Conservation (phyloP, 2,113 vertebrate species). For the Microcebus murinus region DNA sequence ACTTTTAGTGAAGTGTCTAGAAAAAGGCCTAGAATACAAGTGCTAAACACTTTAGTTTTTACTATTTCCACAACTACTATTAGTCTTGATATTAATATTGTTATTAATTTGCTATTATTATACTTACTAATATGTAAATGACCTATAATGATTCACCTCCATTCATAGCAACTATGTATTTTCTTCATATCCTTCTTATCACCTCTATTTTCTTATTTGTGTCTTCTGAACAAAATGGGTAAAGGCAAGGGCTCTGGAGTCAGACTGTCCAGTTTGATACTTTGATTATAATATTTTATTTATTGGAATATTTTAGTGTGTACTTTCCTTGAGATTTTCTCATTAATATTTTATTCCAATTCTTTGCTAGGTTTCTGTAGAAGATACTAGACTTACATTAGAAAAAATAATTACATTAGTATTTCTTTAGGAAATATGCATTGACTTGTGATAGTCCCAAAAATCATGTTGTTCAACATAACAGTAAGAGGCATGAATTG, state of each 20-base stretch:
- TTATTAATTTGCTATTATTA: neutral
- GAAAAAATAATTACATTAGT: neutral
- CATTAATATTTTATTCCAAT: neutral
- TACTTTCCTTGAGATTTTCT: neutral
- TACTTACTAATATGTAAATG: neutral
- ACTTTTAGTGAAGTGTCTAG: neutral
- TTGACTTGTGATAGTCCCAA: neutral
- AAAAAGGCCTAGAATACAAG: neutral
- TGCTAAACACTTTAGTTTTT: neutral
- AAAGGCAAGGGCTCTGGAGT: neutral
- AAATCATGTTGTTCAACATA: neutral
- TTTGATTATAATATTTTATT: conserved; percentile 24
- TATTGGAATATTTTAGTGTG: neutral
- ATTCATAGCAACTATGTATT: too few species aligned
- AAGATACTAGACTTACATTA: neutral
- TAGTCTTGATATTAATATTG: neutral
- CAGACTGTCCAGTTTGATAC: neutral
- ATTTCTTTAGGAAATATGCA: neutral
- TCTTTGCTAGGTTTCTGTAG: neutral
- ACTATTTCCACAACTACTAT: neutral
- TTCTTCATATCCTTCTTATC: neutral
- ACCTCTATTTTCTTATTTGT: neutral
- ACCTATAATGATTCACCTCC: neutral
- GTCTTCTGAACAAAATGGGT: neutral
- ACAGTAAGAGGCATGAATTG: neutral